phyloP scores from a whole-genome alignment of 2,113 vertebrate genomes.

The Cynoglossus semilaevis region DNA sequence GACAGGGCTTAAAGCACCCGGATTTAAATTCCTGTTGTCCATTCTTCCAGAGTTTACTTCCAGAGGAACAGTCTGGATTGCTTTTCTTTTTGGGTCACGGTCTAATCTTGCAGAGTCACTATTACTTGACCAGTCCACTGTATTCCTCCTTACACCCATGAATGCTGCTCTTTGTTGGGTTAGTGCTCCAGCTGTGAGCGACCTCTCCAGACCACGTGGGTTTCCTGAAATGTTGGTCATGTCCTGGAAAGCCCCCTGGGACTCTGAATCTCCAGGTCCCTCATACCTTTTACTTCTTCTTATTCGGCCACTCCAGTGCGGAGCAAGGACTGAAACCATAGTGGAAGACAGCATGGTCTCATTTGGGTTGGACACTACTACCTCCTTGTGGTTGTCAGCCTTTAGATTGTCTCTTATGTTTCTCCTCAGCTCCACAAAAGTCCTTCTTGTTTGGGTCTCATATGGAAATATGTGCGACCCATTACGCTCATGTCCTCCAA shows the following conservation, averaged over 20 bases:
- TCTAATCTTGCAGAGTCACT: slow-evolving; percentile 47
- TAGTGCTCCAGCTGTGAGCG: slow-evolving; percentile 10
- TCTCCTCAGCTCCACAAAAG: slow-evolving; percentile 7
- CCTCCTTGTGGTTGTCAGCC: slow-evolving; percentile 5
- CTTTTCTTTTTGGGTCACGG: slow-evolving; percentile 40
- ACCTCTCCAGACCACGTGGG: slow-evolving; percentile 16
- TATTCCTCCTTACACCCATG: slow-evolving; percentile 40
- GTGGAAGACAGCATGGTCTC: slow-evolving; percentile 72
- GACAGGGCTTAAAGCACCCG: slow-evolving; percentile 5
- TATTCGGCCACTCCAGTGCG: slow-evolving; percentile 62
- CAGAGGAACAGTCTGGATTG: slow-evolving; percentile 48
- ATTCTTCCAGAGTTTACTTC: slow-evolving; percentile 32
- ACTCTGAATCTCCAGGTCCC: slow-evolving; percentile 29
- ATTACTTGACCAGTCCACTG: slow-evolving; percentile 57
- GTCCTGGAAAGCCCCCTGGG: slow-evolving; percentile 35
- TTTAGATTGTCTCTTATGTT: slow-evolving; percentile 20
- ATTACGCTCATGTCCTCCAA: slow-evolving; percentile 11
- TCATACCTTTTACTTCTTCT: slow-evolving; percentile 58
- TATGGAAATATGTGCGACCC: slow-evolving; percentile 1
- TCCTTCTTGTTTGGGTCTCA: slow-evolving; percentile 18
- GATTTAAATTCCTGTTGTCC: slow-evolving; percentile 30
- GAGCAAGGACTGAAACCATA: slow-evolving; percentile 71
- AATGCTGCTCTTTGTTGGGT: slow-evolving; percentile 38
- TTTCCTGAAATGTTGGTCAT: slow-evolving; percentile 10
- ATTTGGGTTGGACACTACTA: slow-evolving; percentile 7